Conservation (phyloP, 2,113 vertebrate species). For the Tamias sibiricus region DNA sequence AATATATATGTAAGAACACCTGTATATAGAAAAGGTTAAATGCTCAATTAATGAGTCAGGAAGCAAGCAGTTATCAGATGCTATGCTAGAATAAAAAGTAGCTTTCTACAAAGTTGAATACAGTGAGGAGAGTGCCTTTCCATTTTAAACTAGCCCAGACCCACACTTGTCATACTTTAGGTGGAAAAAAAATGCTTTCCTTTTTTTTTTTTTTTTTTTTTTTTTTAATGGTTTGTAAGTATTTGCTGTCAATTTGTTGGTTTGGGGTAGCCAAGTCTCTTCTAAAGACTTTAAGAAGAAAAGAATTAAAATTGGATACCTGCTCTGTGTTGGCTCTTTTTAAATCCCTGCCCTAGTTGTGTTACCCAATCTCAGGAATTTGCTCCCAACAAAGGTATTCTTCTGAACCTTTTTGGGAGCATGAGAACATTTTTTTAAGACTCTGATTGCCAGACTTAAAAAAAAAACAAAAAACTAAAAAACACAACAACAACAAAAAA, state of each 20-base stretch:
- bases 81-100: not conserved
- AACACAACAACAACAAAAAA: no score
- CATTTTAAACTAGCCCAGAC: not conserved
- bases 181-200: not conserved
- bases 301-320: not conserved
- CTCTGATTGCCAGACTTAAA: not conserved
- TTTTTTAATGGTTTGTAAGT: constrained; percentile 13
- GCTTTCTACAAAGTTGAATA: not conserved
- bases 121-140: not conserved
- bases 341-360: not conserved
- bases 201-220: not conserved
- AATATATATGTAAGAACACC: not conserved
- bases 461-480: not conserved
- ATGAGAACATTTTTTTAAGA: not conserved
- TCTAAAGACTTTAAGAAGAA: not conserved
- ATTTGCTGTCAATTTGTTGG: not conserved
- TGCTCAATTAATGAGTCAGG: not conserved
- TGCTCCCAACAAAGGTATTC: not conserved
- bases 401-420: not conserved
- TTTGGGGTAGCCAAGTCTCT: not conserved
- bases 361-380: not conserved
- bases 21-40: not conserved
- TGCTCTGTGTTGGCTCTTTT: not conserved
- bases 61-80: not conserved
- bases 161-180: not conserved